Base-by-base conservation (phyloP, 2,113 vertebrate genomes). In the Epinephelus fuscoguttatus region DNA sequence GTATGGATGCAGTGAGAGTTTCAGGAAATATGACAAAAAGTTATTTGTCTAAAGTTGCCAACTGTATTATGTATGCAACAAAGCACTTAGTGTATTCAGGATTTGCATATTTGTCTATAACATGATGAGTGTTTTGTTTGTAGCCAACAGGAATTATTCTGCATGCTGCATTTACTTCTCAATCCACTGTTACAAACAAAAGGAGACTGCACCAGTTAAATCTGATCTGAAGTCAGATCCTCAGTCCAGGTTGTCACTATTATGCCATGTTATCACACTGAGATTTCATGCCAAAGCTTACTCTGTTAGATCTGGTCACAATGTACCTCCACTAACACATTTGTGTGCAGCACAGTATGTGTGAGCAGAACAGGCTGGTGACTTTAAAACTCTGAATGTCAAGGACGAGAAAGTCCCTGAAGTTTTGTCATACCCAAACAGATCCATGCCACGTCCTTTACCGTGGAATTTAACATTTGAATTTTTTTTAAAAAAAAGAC, bases 381-480 rank as follows among this genome's bases (percentile, higher is more conserved):
- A 82, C 81, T 84, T 81, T 64, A 81, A 72, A 81, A 82, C 75
- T 30, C 30, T 78, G 52, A 91, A 87, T 87, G 89, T 88, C 89
- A 91, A 89, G 86, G 84, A 91, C 84, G 91, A 85, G 69, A 77
- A 89, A 73, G 64, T 79, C 30, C 23, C 47, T 76, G 47, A 87
- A 88, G 81, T 66, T 72, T 61, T 84, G 57, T 83, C 75, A 70
- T 68, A 81, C 70, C 77, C 86, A 73, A 91, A 67, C 70, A 77
- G 33, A 91, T 86, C 42, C 66, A 42, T 53, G 33, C 70, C 70
- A 17, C 71, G 75, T 88, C 49, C 69, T 79, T 76, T 33, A 77
- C 49, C n/a, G 15, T 72, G 59, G 55, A 59, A 69, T 84, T 85
- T 81, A 78, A 89, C 73, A 81, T 85, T 67, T 85, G 56, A 62